Base-by-base conservation (phyloP, 1,140 invertebrate genomes). In the Tetraneura akinire region DNA sequence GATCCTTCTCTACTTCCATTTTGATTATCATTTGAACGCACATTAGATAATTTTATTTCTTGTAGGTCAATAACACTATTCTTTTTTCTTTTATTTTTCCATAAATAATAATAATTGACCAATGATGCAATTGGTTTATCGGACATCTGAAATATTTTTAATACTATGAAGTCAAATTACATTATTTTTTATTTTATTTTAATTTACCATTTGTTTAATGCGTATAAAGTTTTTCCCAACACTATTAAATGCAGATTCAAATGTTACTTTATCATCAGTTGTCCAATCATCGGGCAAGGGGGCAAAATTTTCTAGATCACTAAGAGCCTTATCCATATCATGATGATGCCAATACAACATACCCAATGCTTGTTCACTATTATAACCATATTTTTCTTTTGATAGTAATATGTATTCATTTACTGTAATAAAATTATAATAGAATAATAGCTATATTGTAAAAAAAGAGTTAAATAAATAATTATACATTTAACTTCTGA, bases 311-410 rank as follows among this genome's bases (percentile, higher is more conserved):
- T 96, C 93, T 81, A 99, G 88, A 86, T 98, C 96, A 84, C 93
- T 87, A 3, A 96, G 91, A 6, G 97, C 96, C 83, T 94, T 90
- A 82, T 96, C 94, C 53, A 98, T 88, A 86, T 98, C 95, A 87
- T 98, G 96, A 87, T 97, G 97, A 84, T 98, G 96, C 96, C 96
- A 98, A 86, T 97, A 98, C 16, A 99, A 87, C 95, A 98, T 97
- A 16, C 96, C 97, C 45, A 99, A 87, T 32, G 97, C 96, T 87
- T 99, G 96, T 88, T 98, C 97, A 51, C 93, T 94, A 87, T 97
- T 98, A 83, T 98, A 99, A 64, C 95, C 96, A 90, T 96, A 98
- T 86, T 97, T 98, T 85, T 98, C 96, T 87, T 97, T 98, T n/a
- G 96, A 94, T 82, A 96, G 90, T 83, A 91, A 90, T 82, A 97